Percentiles rank a stretch among this genome's conserved stretches.
Conservation (phyloP, 1,140 invertebrate species). For the Saxidomus purpurata region DNA sequence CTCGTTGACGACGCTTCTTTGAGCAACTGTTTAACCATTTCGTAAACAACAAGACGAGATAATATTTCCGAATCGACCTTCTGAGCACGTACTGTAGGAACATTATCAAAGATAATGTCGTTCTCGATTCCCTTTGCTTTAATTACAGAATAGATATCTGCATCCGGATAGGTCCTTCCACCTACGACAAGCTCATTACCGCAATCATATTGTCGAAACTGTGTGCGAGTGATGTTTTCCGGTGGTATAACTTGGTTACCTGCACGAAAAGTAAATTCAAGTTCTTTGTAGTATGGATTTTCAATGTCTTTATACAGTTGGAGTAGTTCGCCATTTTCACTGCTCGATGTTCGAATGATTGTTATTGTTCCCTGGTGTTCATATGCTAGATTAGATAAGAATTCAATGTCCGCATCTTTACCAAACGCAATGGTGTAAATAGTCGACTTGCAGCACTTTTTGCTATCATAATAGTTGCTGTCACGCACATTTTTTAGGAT, state of each 20-base stretch:
- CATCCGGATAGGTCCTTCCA: neutral
- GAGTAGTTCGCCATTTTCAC: neutral
- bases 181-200: conserved; percentile 22
- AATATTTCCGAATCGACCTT: neutral
- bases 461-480: neutral
- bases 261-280: neutral
- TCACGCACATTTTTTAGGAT: neutral
- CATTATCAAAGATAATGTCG: neutral
- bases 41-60: neutral
- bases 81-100: neutral
- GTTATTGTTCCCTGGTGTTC: conserved; percentile 2
- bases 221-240: conserved; percentile 2
- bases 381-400: neutral
- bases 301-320: neutral
- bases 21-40: conserved; percentile 11
- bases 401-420: neutral
- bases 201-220: conserved; percentile 29
- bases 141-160: neutral
- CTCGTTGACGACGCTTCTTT: neutral
- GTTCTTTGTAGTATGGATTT: conserved; percentile 31
- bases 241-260: neutral
- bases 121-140: neutral
- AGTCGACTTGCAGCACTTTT: conserved; percentile 3
- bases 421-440: conserved; percentile 29
- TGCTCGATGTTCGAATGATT: neutral